These are phyloP conservation scores for Schlechtendalia chinensis DNA, from an alignment of 1,140 invertebrate species.

Conservation along the genomic window DNA sequence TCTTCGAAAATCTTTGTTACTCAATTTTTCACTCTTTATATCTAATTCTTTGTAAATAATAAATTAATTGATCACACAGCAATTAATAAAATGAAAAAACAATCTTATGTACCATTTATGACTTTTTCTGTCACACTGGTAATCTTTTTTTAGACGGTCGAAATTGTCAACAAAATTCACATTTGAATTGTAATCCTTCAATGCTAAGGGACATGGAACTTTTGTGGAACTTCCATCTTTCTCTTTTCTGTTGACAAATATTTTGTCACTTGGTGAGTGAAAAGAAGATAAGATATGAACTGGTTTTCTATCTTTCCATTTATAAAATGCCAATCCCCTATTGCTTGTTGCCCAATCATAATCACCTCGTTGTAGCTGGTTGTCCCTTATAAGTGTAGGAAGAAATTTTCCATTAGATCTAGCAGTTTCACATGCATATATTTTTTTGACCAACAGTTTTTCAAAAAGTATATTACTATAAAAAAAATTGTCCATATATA, in stretches of 20 bases:
- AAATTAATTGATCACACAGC: constrained; percentile 52
- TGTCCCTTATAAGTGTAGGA: constrained; percentile 48
- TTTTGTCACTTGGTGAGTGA: constrained; percentile 44
- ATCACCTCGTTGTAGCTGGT: constrained; percentile 50
- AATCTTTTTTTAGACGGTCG: constrained; percentile 52
- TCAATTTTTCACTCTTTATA: constrained; percentile 6
- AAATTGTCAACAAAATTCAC: constrained; percentile 54
- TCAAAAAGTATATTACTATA: constrained; percentile 2
- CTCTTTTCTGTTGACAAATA: constrained; percentile 52
- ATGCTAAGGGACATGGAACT: constrained; percentile 51
- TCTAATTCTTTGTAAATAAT: constrained; percentile 15
- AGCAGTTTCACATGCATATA: not conserved
- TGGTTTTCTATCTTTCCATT: constrained; percentile 33
- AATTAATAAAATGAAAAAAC: constrained; percentile 51
- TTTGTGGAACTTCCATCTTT: constrained; percentile 53
- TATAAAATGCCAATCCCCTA: not conserved
- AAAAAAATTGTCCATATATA: constrained; percentile 14
- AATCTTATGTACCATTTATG: constrained; percentile 54
- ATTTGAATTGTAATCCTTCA: constrained; percentile 54
- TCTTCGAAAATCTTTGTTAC: not conserved
- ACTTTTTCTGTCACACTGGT: constrained; percentile 52
- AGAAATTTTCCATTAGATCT: not conserved
- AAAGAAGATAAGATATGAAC: constrained; percentile 53
- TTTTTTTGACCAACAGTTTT: not conserved
- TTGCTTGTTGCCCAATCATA: constrained; percentile 27